Evolutionary conservation across 2,888 invertebrate genomes (phyloP), one percentile per base, ranked within the genome.

Genomic region (Oasisia sp.): DNA sequence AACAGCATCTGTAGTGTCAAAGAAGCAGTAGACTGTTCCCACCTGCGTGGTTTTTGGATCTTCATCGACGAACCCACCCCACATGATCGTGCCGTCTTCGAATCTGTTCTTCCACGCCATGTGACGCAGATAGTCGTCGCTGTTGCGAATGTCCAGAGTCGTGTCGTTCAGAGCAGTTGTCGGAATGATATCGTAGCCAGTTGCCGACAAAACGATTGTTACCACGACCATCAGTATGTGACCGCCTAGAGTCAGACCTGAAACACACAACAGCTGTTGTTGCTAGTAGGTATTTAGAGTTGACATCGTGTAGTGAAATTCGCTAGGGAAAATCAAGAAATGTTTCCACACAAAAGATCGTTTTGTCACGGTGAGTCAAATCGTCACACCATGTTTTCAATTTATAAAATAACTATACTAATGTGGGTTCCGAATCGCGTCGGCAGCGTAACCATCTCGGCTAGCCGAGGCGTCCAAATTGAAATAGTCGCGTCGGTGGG

Each of bases 61-160:
- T 12, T 45, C 89, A 32, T 8, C 27, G 27, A 4, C 91, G 45
- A 27, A 19, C 19, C 45, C 56, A 3, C 92, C 90, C 8, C 27
- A 14, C 38, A 92, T 92, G 89, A 92, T 89, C 32, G 32, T 32
- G 74, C 58, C 92, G 38, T 32, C 89, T 2, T 92, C 90, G 91
- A 90, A 32, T 1, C 94, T 91, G 89, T 93, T 93, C n/a, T 91
- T 91, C 94, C 94, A 95, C 3, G 95, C 94, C 74, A 94, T 91
- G 56, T 94, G 94, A 38, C 95, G 92, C 32, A 94, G 93, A 91
- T 93, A 93, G 93, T 94, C 94, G 0, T 94, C 94, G 12, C 94
- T 93, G 32, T 94, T 92, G 89, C 93, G 93, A 32, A 95, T 94
- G 90, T 94, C 94, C 93, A 95, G 94, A 0, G 95, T 93, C 9